phyloP scores from a whole-genome alignment of 2,113 vertebrate genomes.

The Todiramphus chloris region DNA sequence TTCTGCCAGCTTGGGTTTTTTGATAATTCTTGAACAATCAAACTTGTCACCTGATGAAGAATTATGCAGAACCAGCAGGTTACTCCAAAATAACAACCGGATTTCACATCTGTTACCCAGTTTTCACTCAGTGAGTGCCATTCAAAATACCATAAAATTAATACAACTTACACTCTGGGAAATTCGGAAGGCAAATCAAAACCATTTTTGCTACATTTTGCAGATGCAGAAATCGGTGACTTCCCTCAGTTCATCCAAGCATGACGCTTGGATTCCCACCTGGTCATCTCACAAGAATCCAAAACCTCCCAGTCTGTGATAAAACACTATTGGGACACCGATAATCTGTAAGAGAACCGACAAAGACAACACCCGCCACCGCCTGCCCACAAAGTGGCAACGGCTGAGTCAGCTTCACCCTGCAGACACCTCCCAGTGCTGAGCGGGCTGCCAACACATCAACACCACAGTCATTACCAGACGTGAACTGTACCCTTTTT shows the following conservation, averaged over 20 bases:
- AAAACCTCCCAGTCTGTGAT: neutral
- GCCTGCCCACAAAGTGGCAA: neutral
- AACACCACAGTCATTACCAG: conserved; percentile 34
- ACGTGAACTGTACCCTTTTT: conserved; percentile 68
- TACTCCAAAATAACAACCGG: neutral
- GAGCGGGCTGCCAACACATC: neutral
- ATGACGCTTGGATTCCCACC: neutral
- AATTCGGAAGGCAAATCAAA: neutral
- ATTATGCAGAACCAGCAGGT: neutral
- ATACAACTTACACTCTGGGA: neutral
- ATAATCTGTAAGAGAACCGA: neutral
- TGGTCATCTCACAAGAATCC: neutral
- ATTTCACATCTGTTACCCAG: neutral
- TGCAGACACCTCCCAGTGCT: neutral
- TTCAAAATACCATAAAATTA: neutral
- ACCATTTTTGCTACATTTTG: fast-evolving
- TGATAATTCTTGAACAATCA: neutral
- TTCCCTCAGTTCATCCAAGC: neutral
- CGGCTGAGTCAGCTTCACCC: neutral
- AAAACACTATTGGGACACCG: neutral
- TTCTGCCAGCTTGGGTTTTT: neutral
- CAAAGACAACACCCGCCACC: fast-evolving
- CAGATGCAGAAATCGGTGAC: neutral
- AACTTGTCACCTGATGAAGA: neutral
- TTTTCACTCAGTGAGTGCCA: neutral